Evolutionary conservation across 2,888 invertebrate genomes (phyloP).

Genomic region (Tenthredo mesomela): DNA sequence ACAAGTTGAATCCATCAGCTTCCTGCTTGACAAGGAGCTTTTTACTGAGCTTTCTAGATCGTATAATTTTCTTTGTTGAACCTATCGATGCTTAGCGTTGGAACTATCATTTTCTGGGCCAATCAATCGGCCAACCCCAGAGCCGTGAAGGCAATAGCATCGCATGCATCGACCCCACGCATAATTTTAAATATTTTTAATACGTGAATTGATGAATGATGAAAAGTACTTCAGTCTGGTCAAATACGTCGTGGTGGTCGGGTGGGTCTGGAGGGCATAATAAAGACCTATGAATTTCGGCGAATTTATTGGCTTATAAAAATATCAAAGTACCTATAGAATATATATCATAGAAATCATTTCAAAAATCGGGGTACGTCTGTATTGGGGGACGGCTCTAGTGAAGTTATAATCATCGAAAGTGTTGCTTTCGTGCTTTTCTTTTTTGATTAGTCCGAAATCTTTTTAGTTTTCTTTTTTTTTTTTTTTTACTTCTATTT

Average conservation of each 20-base stretch:
- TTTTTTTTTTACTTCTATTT: not conserved
- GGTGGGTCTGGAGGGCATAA: slow-evolving; percentile 63
- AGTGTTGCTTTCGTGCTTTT: not conserved
- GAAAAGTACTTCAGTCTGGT: slow-evolving; percentile 65
- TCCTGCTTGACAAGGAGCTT: not conserved
- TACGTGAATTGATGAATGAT: slow-evolving; percentile 60
- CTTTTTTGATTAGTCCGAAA: not conserved
- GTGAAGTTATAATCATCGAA: not conserved
- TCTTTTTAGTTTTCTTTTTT: no score
- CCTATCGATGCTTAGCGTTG: not conserved
- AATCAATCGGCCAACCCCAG: slow-evolving; percentile 1
- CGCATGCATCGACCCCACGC: slow-evolving; percentile 35
- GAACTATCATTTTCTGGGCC: not conserved
- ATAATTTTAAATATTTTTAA: slow-evolving; percentile 57
- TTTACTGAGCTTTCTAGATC: not conserved
- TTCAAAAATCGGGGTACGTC: not conserved
- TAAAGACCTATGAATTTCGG: not conserved
- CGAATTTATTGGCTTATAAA: not conserved
- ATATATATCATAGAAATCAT: not conserved
- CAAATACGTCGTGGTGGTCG: slow-evolving; percentile 64
- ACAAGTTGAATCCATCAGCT: not conserved
- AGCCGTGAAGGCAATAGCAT: not conserved
- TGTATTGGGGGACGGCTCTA: not conserved
- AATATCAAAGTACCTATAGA: not conserved
- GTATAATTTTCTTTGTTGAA: not conserved